Base-by-base conservation (phyloP, 2,797 vertebrate species). In the Margarornis squamiger region DNA sequence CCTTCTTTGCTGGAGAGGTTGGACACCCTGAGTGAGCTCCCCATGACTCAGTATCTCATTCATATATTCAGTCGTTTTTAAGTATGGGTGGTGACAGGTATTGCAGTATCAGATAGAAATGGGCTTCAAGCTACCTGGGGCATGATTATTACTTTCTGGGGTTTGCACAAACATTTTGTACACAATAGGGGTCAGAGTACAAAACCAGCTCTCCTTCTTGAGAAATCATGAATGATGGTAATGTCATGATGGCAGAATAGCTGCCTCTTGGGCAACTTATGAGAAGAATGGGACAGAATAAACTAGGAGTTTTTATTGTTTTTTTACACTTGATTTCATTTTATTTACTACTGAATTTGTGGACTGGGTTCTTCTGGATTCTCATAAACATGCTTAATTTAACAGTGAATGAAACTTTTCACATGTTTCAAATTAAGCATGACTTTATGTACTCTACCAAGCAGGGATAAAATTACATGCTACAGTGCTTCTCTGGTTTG, bases 381-480 rank as follows among this genome's bases (percentile, higher is more conserved):
- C 51, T 70, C 38, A 71, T 24, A 54, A 32, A 49, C 36, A 46
- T 65, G 46, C 46, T 88, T 86, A 76, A 82, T 73, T 93, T 61
- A 93, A 57, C 27, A 78, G 41, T 41, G 46, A 76, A 24, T 38
- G n/a, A 23, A 43, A 93, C 34, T 82, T 91, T 32, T 59, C 41
- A 38, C 30, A 32, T 48, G 8, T 26, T 85, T 90, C 72, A 87
- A 86, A 91, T 79, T 72, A 95, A 93, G 26, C 62, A 73, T 66
- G 79, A 66, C 46, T 90, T 92, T 51, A 62, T 62, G 51, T 79
- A 82, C 55, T 73, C 43, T 79, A 10, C 30, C 67, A 79, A 95
- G 59, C 39, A 85, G 75, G 34, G 51, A 68, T 81, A 86, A 92
- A 92, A 95, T 86, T 83, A 83, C 27, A 76, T 86, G 75, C 79